Conservation (phyloP, 2,113 vertebrate species). For the Neomonachus schauinslandi region DNA sequence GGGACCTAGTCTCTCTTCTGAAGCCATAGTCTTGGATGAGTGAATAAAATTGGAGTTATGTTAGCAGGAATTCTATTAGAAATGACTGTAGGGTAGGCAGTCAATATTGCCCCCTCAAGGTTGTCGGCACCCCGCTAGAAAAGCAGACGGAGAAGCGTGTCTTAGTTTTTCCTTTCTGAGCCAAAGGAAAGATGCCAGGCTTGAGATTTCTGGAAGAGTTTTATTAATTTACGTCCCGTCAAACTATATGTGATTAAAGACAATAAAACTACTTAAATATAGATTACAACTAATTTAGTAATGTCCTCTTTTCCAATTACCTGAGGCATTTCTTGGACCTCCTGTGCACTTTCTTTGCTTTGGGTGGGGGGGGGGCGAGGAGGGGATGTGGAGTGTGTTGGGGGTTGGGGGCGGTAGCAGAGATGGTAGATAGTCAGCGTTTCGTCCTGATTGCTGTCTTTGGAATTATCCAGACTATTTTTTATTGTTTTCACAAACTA, state of each 20-base stretch:
- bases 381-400: rapidly evolving
- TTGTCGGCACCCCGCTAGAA: background rate
- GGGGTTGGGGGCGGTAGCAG: background rate
- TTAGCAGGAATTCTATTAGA: background rate
- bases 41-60: background rate
- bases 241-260: background rate
- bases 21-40: background rate
- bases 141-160: background rate
- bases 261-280: background rate
- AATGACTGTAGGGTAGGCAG: background rate
- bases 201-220: background rate
- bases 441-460: background rate
- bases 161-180: background rate
- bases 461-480: background rate
- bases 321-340: background rate
- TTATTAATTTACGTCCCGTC: background rate
- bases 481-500: background rate
- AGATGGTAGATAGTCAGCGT: too few species aligned
- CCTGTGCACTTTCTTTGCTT: background rate
- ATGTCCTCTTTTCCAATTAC: background rate
- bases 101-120: background rate
- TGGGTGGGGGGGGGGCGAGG: background rate
- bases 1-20: background rate
- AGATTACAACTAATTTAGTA: background rate
- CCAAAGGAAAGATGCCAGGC: background rate